Base-by-base conservation (phyloP, 2,113 vertebrate species). In the Melierax canorus region DNA sequence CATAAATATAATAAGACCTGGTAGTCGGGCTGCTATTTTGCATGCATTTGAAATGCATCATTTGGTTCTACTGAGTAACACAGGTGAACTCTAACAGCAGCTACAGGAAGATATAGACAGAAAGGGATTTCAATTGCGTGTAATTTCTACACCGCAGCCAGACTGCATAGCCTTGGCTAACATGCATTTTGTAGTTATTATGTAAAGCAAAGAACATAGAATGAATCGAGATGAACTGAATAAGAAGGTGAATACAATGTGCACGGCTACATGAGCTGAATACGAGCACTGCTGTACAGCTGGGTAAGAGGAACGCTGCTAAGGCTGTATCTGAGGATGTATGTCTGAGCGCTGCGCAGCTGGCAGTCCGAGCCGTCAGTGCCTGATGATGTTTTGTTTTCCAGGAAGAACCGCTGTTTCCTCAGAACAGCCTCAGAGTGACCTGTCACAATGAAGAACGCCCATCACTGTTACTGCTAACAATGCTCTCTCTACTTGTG, bases 401-500 rank as follows among this genome's bases (percentile, higher is more conserved):
- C 34, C 94, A 98, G 98, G 96, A 98, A 98, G 80, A 98, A 98
- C 50, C 98, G 91, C 81, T 98, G 98, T 20, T 98, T 98, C 86
- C 80, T 98, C 12, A 95, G 88, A n/a, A 96, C 97, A 10, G 98
- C 97, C 69, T 97, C 95, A 0, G 98, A 97, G 12, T 98, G 97
- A 98, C 36, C 69, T 2, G 15, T 41, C 39, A 0, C 6, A 8
- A 32, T 15, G 62, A 23, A 63, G 45, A 75, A 93, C 92, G 58
- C 74, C 53, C 64, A 41, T 53, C 81, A 17, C 71, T 48, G 78
- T 94, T 83, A 86, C 74, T 59, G 82, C 91, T 66, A 27, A 21
- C 71, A 32, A 29, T 72, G 95, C 95, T 94, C 60, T 4, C 93
- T 86, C 94, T 55, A 43, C 94, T 53, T 39, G 45, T 21, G 96